Evolutionary conservation across 2,797 vertebrate genomes (phyloP), one percentile per base, ranked within the genome.

Genomic region (Malurus leucopterus): DNA sequence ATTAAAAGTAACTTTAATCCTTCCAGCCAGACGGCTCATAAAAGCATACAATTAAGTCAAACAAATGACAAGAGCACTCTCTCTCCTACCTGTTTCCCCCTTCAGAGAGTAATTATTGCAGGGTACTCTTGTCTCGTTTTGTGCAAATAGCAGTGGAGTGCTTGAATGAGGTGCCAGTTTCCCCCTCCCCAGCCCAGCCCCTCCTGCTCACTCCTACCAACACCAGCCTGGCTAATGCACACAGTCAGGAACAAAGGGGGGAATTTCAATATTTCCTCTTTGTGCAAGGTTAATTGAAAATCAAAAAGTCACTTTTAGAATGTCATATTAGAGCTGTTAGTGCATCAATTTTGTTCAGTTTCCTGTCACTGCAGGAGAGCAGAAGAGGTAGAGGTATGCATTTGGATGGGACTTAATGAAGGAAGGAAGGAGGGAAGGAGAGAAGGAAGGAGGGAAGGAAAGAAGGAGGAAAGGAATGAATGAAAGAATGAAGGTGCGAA

Each of bases 1-100:
- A 97, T 97, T 97, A 96, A 97, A 97, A 97, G 93, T 96, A 97
- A 96, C 96, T 97, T 96, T 97, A 97, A 97, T 97, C 95, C 93
- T 97, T 97, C 93, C 92, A 97, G 95, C 88, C 89, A 97, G 95
- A 95, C 32, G 1, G 87, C 92, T 97, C 92, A 94, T 97, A 96
- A 97, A 97, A 97, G 95, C 95, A 96, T 85, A 97, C 93, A 96
- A 96, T 97, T 97, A 97, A 97, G 95, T 96, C 96, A 95, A 96
- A 96, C 93, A 96, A 96, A 96, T 94, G 94, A 96, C 95, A 96
- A 94, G 94, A 96, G 87, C 93, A 67, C 95, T 96, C 92, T 95
- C 88, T 96, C 84, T 92, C 94, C 92, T 96, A 97, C 96, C 96
- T 97, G 95, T 95, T 96, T 96, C 85, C 92, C 86, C 95, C 93